phyloP scores from a whole-genome alignment of 2,113 vertebrate genomes.

The Chloropsis cyanopogon region DNA sequence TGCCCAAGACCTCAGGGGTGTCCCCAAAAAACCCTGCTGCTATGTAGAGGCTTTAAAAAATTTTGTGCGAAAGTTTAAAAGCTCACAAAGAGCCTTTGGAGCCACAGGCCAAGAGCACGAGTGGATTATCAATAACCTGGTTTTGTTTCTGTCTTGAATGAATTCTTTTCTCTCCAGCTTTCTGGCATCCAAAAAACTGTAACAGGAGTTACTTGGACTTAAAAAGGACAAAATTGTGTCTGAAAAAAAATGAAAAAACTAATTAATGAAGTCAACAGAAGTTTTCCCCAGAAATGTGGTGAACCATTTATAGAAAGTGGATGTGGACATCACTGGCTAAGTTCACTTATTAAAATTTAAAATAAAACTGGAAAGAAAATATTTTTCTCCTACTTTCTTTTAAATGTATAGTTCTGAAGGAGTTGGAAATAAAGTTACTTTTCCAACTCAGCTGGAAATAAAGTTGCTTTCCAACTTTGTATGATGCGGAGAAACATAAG shows the following conservation, averaged over 20 bases:
- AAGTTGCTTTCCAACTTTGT: background rate
- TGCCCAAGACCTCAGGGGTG: background rate
- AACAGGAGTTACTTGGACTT: background rate
- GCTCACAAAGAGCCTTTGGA: slow-evolving; percentile 29
- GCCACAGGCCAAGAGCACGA: background rate
- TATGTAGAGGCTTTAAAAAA: background rate
- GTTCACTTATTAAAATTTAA: background rate
- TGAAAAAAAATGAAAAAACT: background rate
- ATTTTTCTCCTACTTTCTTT: background rate
- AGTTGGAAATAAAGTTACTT: background rate
- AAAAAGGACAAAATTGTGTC: background rate
- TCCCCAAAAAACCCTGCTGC: background rate
- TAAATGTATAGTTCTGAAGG: background rate
- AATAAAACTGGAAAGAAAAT: background rate
- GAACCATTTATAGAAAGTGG: background rate
- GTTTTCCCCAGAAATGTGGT: background rate
- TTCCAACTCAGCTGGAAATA: background rate
- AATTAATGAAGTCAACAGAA: background rate
- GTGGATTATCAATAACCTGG: background rate
- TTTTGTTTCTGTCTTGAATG: slow-evolving; percentile 4
- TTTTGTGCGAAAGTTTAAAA: background rate
- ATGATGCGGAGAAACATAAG: background rate
- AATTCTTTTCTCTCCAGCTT: background rate
- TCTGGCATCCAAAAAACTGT: background rate
- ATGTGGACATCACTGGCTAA: background rate